Evolutionary conservation across 2,888 invertebrate species (phyloP).

Genomic region (Ophion obscuratus): DNA sequence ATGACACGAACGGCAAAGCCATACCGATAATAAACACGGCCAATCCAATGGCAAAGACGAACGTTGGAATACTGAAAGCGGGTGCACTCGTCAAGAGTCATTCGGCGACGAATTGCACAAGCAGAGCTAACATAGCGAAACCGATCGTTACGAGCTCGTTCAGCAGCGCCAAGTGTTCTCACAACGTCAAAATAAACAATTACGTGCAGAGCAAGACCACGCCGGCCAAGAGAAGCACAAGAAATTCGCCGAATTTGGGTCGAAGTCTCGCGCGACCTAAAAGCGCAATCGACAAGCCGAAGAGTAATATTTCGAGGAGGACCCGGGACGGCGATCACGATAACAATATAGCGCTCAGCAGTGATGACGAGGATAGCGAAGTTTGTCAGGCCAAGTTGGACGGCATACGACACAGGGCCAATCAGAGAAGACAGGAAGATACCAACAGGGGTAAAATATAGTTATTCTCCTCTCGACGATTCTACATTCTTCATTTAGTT

Average conservation of each 20-base stretch:
- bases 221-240: constrained; percentile 75
- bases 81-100: constrained; percentile 78
- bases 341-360: constrained; percentile 71
- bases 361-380: constrained; percentile 88
- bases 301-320: constrained; percentile 63
- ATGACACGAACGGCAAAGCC: constrained; percentile 76
- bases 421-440: constrained; percentile 84
- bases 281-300: constrained; percentile 74
- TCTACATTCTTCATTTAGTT: not conserved
- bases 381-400: constrained; percentile 89
- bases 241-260: constrained; percentile 78
- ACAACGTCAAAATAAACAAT: constrained; percentile 81
- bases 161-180: constrained; percentile 77
- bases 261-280: constrained; percentile 75
- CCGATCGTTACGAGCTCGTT: constrained; percentile 74
- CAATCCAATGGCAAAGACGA: constrained; percentile 78
- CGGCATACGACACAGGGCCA: constrained; percentile 88
- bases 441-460: constrained; percentile 76
- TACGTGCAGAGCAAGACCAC: constrained; percentile 80
- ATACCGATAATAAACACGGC: constrained; percentile 78
- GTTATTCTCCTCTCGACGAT: not conserved
- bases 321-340: constrained; percentile 70
- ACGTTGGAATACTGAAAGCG: constrained; percentile 73
- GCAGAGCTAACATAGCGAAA: constrained; percentile 78
- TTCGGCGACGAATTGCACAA: constrained; percentile 78